Base-by-base conservation (phyloP, 2,888 invertebrate species). In the Muscina levida region DNA sequence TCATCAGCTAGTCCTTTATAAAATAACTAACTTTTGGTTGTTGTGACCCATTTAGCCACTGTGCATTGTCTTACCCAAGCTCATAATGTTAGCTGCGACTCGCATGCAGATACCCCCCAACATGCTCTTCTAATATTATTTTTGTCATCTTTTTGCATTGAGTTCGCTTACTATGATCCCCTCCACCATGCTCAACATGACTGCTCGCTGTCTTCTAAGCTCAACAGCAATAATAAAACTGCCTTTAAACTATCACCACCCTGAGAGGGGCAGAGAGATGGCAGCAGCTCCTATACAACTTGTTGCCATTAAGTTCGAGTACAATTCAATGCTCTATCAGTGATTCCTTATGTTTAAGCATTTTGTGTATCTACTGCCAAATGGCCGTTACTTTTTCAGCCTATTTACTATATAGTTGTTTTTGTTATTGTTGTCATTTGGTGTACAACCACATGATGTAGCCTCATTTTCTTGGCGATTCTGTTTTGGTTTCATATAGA, bases 121-220 rank as follows among this genome's bases (percentile, higher is more conserved):
- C n/a, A n/a, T n/a, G n/a, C n/a, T n/a, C n/a, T n/a, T n/a, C n/a
- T n/a, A n/a, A n/a, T n/a, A n/a, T n/a, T n/a, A n/a, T n/a, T n/a
- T n/a, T n/a, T n/a, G n/a, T n/a, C n/a, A n/a, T n/a, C n/a, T n/a
- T n/a, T n/a, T n/a, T n/a, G n/a, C n/a, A n/a, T n/a, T n/a, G n/a
- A n/a, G n/a, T n/a, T n/a, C n/a, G n/a, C n/a, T n/a, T n/a, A n/a
- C n/a, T n/a, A n/a, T n/a, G n/a, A n/a, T n/a, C n/a, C n/a, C n/a
- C n/a, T n/a, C n/a, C n/a, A n/a, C n/a, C n/a, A n/a, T n/a, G 62
- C 62, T 62, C 62, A 62, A 42, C 62, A 62, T 62, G 17, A 11
- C 19, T 24, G 19, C 31, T 11, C 22, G 13, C 5, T 59, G n/a
- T n/a, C n/a, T n/a, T n/a, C n/a, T n/a, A n/a, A n/a, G n/a, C n/a